Base-by-base conservation (phyloP, 2,888 invertebrate genomes). In the Parascotia fuliginaria region DNA sequence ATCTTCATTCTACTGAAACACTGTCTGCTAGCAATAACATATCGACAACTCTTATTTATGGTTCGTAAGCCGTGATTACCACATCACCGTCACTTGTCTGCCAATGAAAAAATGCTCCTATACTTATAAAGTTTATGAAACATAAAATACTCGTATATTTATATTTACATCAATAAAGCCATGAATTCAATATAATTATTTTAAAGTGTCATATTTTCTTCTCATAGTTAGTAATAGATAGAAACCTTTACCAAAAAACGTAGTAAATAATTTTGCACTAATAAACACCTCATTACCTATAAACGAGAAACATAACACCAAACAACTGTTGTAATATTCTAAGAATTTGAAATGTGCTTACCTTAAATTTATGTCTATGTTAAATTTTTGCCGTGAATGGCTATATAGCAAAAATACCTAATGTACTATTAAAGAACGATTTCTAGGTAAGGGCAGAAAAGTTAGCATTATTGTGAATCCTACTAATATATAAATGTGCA, bases 261-360 rank as follows among this genome's bases (percentile, higher is more conserved):
- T 48, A 56, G 32, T 55, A 27, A 55, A 39, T 56, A 39, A 52
- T 58, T 56, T 32, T 57, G 62, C 65, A 65, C 27, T 33, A 56
- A 57, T 24, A 55, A 64, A 62, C 53, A 62, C 55, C 40, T 58
- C 46, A 62, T 74, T 81, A 77, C 74, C 63, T 79, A 76, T 72
- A 75, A 79, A 69, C 65, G 70, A 73, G 86, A 81, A 87, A 89
- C 75, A 70, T 69, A 78, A 87, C 85, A 88, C 87, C 86, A 37
- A 53, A 57, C 75, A 75, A 83, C 75, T 83, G 83, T 79, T 77
- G 82, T 79, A 85, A 83, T 71, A 81, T 88, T 89, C 89, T 81
- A 13, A 81, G 89, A 89, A 87, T 77, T 74, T 42, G 41, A 76
- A 79, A 75, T 82, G 69, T 85, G 87, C 85, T 80, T 77, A 80